Conservation (phyloP, 1,140 invertebrate genomes). For the Zeugodacus cucurbitae region DNA sequence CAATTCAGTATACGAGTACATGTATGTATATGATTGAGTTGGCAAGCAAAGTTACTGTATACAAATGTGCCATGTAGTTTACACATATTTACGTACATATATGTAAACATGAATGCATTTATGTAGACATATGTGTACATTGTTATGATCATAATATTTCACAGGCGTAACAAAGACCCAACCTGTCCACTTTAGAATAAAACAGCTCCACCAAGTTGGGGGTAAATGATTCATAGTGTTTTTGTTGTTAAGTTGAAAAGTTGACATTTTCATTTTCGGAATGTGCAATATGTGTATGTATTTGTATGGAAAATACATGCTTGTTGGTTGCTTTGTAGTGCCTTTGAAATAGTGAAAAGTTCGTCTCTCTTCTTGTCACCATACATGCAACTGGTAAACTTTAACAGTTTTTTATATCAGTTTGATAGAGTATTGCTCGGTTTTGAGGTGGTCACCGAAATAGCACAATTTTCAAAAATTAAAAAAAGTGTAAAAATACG, state of each 20-base stretch:
- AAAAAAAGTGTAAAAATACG: too few relatives aligned
- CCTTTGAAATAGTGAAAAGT: neutral
- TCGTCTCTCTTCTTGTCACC: neutral
- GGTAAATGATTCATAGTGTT: conserved; percentile 24
- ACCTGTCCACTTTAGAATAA: neutral
- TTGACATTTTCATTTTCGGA: neutral
- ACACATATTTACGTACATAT: neutral
- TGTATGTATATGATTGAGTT: neutral
- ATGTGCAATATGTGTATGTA: neutral
- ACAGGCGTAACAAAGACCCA: neutral
- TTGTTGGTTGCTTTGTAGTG: neutral
- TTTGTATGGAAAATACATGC: neutral
- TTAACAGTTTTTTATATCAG: too few relatives aligned
- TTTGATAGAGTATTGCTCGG: too few relatives aligned
- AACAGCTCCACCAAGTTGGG: neutral
- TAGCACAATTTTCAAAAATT: too few relatives aligned
- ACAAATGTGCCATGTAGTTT: neutral
- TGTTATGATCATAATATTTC: neutral
- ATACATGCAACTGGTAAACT: neutral
- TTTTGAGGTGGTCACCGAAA: too few relatives aligned
- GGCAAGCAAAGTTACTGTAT: neutral
- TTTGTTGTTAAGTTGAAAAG: neutral
- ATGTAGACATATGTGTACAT: neutral
- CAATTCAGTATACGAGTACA: neutral
- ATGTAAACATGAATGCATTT: neutral